Base-by-base conservation (phyloP, 2,888 invertebrate genomes). In the Lissocephala sabroskyi region DNA sequence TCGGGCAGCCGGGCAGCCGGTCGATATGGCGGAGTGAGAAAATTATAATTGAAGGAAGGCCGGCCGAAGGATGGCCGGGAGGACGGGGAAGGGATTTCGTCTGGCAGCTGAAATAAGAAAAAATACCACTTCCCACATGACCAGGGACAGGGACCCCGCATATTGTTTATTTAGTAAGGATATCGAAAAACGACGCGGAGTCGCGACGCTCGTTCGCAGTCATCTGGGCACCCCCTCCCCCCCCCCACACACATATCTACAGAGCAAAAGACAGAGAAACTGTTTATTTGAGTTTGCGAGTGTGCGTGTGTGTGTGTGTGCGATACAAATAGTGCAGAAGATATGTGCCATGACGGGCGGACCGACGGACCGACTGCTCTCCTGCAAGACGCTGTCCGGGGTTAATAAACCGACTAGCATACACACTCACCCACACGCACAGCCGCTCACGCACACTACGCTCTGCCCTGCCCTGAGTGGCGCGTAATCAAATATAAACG, bases 121-220 rank as follows among this genome's bases (percentile, higher is more conserved):
- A 19, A 39, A 39, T 10, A 17, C 10, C 16, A 39, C 6, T n/a
- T 16, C 19, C 13, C 2, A 16, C 3, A 13, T n/a, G 57, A 60
- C 44, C n/a, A n/a, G n/a, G n/a, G 43, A 49, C 43, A 56, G 52
- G 41, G 43, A 52, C 66, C 75, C 71, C 63, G 68, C 75, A 77
- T 70, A 59, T 70, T 78, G 68, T 78, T 70, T 71, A 71, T 66
- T 70, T 62, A 71, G 75, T 57, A 78, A 78, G 68, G 68, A 70
- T 70, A 70, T 74, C 62, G 56, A 59, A 56, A 46, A 49, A 53
- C n/a, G n/a, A n/a, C n/a, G n/a, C n/a, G n/a, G n/a, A n/a, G n/a
- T n/a, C n/a, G n/a, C n/a, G n/a, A n/a, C n/a, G n/a, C n/a, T n/a
- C n/a, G n/a, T n/a, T n/a, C n/a, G n/a, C n/a, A n/a, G n/a, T n/a